These are phyloP conservation scores for Lagothrix lagotricha DNA, from an alignment of 2,797 vertebrate genomes.

Conservation along the genomic window DNA sequence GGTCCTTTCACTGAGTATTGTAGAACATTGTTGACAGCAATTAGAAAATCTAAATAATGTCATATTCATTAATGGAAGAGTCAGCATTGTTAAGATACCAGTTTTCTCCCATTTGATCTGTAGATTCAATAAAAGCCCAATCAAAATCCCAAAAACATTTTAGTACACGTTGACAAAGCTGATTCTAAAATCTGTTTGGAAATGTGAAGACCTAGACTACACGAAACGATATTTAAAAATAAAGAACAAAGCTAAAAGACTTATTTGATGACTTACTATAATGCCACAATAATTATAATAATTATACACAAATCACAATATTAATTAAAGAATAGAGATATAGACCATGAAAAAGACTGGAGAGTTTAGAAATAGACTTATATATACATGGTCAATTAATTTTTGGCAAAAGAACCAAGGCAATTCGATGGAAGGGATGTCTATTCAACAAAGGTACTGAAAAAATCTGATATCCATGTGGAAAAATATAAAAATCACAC, in stretches of 20 bases:
- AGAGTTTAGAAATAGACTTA: background rate
- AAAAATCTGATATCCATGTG: background rate
- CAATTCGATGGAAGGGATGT: background rate
- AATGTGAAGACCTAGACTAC: background rate
- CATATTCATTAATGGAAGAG: background rate
- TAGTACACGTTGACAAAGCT: background rate
- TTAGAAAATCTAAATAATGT: background rate
- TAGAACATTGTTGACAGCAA: background rate
- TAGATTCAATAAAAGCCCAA: background rate
- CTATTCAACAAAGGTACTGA: background rate
- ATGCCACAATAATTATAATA: background rate
- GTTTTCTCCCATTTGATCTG: background rate
- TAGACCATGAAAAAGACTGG: background rate
- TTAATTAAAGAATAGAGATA: background rate
- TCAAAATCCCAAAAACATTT: background rate
- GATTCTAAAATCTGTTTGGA: background rate
- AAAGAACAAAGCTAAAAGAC: background rate
- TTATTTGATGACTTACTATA: background rate
- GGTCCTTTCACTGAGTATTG: background rate
- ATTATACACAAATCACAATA: background rate
- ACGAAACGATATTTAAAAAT: background rate
- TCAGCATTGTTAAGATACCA: background rate
- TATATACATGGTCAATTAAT: background rate
- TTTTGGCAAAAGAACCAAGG: background rate
- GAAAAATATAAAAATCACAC: background rate